A percentile compares a stretch with the other conserved stretches of the same genome.
phyloP scores from a whole-genome alignment of 2,888 invertebrate species.

The Galerucella nymphaeae region DNA sequence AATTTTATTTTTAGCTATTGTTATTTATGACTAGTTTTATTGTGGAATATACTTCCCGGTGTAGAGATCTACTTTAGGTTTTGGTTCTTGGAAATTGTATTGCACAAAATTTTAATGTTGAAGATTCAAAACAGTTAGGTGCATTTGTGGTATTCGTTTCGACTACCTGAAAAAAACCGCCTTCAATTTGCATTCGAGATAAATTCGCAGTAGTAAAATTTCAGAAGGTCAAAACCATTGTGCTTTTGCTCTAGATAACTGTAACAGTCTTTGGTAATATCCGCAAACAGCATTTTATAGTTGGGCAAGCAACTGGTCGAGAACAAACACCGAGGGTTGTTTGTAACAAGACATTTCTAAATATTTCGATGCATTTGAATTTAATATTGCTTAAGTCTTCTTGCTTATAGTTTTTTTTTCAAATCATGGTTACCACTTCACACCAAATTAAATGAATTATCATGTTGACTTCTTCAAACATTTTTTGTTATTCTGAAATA shows the following conservation, averaged over 20 bases:
- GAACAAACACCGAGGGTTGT: background rate
- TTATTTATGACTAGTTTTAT: slow-evolving; percentile 15
- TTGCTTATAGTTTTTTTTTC: no score
- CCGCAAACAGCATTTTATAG: slow-evolving; percentile 34
- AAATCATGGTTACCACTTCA: no score
- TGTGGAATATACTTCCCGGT: slow-evolving; percentile 39
- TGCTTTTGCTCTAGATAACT: slow-evolving; percentile 43
- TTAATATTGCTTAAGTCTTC: no score
- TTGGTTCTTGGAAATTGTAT: slow-evolving; percentile 41
- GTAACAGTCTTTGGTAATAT: slow-evolving; percentile 38
- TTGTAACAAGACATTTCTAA: background rate
- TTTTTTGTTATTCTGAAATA: background rate
- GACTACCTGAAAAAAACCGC: slow-evolving; percentile 33
- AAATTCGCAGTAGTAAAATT: slow-evolving; percentile 43
- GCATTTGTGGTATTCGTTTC: slow-evolving; percentile 19
- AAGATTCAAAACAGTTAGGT: slow-evolving; percentile 33
- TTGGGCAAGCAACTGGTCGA: slow-evolving; percentile 33
- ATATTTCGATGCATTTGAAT: background rate
- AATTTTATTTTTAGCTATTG: background rate
- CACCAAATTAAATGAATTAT: background rate
- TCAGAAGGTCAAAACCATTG: slow-evolving; percentile 35
- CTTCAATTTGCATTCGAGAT: slow-evolving; percentile 37
- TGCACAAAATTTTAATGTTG: slow-evolving; percentile 44
- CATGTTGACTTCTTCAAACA: background rate
- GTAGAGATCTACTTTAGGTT: slow-evolving; percentile 25